Percentiles rank a stretch among this genome's conserved stretches.
Evolutionary conservation across 2,888 invertebrate genomes (phyloP).

Genomic region (Ophion costatus): DNA sequence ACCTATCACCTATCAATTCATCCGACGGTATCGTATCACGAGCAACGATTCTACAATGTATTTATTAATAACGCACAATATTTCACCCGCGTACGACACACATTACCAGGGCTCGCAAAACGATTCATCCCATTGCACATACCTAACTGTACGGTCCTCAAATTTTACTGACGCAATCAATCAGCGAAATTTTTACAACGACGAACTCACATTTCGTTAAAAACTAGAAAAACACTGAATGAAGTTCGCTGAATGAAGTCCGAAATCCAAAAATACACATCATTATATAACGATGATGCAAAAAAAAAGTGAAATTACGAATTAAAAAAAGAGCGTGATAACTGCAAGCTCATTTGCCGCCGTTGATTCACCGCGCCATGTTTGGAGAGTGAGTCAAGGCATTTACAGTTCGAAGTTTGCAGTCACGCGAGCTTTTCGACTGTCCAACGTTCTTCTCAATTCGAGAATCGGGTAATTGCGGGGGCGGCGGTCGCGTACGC

Average conservation of each 20-base stretch:
- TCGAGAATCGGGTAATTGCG: neutral
- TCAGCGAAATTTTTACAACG: neutral
- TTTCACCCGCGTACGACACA: neutral
- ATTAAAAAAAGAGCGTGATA: neutral
- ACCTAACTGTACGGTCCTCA: neutral
- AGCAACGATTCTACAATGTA: neutral
- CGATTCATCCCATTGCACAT: no score
- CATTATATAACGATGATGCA: neutral
- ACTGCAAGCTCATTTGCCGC: neutral
- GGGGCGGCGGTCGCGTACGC: neutral
- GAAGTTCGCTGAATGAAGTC: no score
- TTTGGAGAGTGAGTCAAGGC: neutral
- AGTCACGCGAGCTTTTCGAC: neutral
- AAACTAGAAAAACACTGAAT: neutral
- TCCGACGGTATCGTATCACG: neutral
- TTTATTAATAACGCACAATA: neutral
- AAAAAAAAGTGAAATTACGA: neutral
- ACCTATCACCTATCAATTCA: neutral
- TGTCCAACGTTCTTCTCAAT: neutral
- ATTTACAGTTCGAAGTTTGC: neutral
- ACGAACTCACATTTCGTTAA: no score
- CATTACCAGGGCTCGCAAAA: no score
- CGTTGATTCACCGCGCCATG: neutral
- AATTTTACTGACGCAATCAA: neutral
- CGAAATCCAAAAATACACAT: neutral